Conservation (phyloP, 92 coral and sea anemone genomes). For the Pocillopora meandrina region DNA sequence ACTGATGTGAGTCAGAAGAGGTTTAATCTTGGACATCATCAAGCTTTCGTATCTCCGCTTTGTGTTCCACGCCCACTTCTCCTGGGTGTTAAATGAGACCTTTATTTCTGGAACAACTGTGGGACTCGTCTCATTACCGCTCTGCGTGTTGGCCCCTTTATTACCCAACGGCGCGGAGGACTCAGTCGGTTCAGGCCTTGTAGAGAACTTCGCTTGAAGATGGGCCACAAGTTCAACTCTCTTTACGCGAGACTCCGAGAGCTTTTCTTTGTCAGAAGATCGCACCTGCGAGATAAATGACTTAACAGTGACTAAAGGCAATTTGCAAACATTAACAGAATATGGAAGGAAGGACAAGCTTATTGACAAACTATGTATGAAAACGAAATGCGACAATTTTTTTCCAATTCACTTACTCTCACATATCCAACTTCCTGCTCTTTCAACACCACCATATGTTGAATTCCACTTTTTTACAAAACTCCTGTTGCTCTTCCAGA, state of each 20-base stretch:
- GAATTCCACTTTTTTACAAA: constrained; percentile 81
- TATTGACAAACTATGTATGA: no score
- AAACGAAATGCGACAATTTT: no score
- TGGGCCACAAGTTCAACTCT: constrained; percentile 79
- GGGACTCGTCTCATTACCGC: constrained; percentile 47
- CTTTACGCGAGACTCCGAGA: constrained; percentile 62
- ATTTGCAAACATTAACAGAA: no score
- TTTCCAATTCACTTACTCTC: constrained; percentile 44
- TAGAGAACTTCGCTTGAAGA: constrained; percentile 64
- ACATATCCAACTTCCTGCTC: constrained; percentile 85
- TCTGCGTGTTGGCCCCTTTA: constrained; percentile 53
- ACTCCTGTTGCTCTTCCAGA: constrained; percentile 79
- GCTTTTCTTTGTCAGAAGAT: constrained; percentile 81
- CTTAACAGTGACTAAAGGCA: no score
- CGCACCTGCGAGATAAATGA: constrained; percentile 61
- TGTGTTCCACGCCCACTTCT: constrained; percentile 73
- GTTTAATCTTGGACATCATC: constrained; percentile 87
- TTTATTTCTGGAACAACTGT: constrained; percentile 63
- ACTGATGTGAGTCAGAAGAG: constrained; percentile 67
- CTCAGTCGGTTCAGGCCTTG: constrained; percentile 72
- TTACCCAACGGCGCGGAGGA: constrained; percentile 43
- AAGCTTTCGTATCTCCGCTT: constrained; percentile 87
- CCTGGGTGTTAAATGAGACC: constrained; percentile 85
- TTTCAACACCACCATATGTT: constrained; percentile 82
- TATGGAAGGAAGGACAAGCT: no score